Evolutionary conservation across 2,888 invertebrate genomes (phyloP).

Genomic region (Agriopis leucophaearia): DNA sequence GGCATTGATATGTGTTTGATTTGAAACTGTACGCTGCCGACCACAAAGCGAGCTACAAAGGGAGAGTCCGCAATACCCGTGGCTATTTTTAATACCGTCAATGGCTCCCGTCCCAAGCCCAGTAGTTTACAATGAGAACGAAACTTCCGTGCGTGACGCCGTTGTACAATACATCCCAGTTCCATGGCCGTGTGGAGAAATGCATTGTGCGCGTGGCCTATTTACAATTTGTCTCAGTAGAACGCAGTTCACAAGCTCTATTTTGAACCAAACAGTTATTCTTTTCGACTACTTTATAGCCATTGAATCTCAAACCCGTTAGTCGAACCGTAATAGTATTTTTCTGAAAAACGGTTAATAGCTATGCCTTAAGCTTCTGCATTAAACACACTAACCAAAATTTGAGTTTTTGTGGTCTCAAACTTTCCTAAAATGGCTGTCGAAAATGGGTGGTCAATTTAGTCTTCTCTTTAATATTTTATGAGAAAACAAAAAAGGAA

Average conservation of each 20-base stretch:
- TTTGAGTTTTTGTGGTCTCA: no score
- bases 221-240: slow-evolving; percentile 63
- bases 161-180: slow-evolving; percentile 67
- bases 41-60: slow-evolving; percentile 2
- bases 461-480: no score
- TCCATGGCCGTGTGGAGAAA: slow-evolving; percentile 62
- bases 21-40: slow-evolving; percentile 1
- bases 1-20: background rate
- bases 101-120: slow-evolving; percentile 35
- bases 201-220: slow-evolving; percentile 73
- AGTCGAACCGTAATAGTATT: no score
- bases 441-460: no score
- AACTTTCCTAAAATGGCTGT: no score
- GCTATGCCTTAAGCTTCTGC: no score
- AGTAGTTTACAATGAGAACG: slow-evolving; percentile 54
- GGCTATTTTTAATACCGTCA: slow-evolving; percentile 38
- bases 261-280: no score
- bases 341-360: no score
- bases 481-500: no score
- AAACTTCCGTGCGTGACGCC: slow-evolving; percentile 66
- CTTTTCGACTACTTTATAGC: no score
- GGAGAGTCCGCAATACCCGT: slow-evolving; percentile 13
- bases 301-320: no score
- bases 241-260: slow-evolving; percentile 47
- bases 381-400: no score